Evolutionary conservation across 1,140 invertebrate species (phyloP), one percentile per base, ranked within the genome.

Genomic region (Plectrocnemia conspersa): DNA sequence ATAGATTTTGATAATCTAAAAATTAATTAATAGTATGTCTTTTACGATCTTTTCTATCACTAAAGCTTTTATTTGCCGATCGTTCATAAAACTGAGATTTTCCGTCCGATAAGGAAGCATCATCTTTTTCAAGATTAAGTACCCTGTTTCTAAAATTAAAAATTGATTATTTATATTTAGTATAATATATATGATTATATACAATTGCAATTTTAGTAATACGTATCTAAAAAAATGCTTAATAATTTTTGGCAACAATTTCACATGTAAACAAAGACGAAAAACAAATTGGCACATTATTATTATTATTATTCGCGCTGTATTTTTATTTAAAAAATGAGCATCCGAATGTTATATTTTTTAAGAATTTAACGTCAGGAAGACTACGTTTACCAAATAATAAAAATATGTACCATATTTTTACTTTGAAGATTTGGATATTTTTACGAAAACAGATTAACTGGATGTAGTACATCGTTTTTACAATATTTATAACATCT

Each of bases 401-500:
- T 15, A 40, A 40, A 40, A 5, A 40, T 40, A 13, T 40, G 16
- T 13, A 4, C 33, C n/a, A 40, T 16, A 40, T 18, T 15, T 3
- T 13, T 18, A 40, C 21, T 10, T 40, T 10, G 16, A 19, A 40
- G 16, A n/a, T n/a, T n/a, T n/a, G n/a, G n/a, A n/a, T n/a, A n/a
- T n/a, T n/a, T n/a, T n/a, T n/a, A n/a, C n/a, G 32, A 35, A 35
- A 3, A 35, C 16, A 35, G n/a, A 11, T 4, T 3, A 11, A 4
- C n/a, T 4, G 16, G 3, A 35, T 35, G 16, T 35, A 35, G 32
- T 15, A 35, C 32, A 35, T 15, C 3, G n/a, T n/a, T n/a, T n/a
- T n/a, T n/a, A n/a, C n/a, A 4, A 35, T 13, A 16, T 38, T 38
- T 38, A 15, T 48, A 67, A 66, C 69, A 69, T 73, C 66, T 69